A percentile compares a stretch with the other conserved stretches of the same genome.
Evolutionary conservation across 2,797 vertebrate genomes (phyloP).

Genomic region (Scolopax bukidnonensis): DNA sequence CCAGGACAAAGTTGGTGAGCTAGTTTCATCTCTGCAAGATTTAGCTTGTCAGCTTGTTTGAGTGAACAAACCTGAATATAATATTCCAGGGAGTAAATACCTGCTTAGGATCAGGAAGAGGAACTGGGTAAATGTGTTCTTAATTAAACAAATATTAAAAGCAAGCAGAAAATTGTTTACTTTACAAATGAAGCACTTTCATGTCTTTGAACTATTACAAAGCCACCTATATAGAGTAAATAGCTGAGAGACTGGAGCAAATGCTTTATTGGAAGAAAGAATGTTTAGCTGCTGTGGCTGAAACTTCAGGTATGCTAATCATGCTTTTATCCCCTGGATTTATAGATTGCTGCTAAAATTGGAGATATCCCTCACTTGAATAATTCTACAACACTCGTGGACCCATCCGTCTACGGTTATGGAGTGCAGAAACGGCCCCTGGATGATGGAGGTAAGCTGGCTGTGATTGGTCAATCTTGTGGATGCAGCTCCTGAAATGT

Average conservation of each 20-base stretch:
- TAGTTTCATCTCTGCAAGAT: neutral
- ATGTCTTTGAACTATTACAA: neutral
- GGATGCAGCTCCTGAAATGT: neutral
- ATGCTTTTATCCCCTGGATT: slow-evolving; percentile 7
- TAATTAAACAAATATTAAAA: slow-evolving; percentile 20
- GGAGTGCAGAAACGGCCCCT: slow-evolving; percentile 92
- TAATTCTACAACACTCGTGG: slow-evolving; percentile 90
- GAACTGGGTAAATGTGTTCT: neutral
- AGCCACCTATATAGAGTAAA: neutral
- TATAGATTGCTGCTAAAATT: slow-evolving; percentile 97
- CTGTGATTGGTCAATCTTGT: neutral
- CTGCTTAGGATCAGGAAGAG: neutral
- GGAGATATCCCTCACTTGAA: slow-evolving; percentile 96
- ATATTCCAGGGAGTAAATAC: neutral
- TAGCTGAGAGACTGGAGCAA: neutral
- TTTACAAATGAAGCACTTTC: neutral
- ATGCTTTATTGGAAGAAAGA: neutral
- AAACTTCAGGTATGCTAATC: neutral
- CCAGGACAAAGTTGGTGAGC: neutral
- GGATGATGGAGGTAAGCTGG: slow-evolving; percentile 92
- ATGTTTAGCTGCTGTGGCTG: neutral
- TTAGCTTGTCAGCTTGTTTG: neutral
- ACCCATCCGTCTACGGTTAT: slow-evolving; percentile 91
- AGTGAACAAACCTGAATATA: neutral
- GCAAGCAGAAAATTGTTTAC: slow-evolving; percentile 10